phyloP scores from a whole-genome alignment of 1,140 invertebrate species.

The Eumaeus atala region DNA sequence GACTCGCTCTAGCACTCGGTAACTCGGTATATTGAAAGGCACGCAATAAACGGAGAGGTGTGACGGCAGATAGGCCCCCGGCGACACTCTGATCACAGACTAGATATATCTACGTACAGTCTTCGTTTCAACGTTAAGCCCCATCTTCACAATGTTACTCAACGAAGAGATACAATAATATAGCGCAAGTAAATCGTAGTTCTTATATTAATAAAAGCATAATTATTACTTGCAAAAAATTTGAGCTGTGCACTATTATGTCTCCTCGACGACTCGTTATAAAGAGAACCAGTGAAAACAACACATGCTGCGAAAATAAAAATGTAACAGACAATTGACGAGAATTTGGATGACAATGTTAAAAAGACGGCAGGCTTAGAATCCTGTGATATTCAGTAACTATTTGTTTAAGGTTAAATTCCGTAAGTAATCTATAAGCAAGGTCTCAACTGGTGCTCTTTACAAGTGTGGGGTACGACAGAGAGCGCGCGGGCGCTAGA shows the following conservation, averaged over 20 bases:
- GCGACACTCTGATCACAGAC: constrained; percentile 71
- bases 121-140: constrained; percentile 52
- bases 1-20: constrained; percentile 47
- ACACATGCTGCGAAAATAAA: too few species aligned
- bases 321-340: too few species aligned
- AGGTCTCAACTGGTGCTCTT: constrained; percentile 1
- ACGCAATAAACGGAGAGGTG: constrained; percentile 70
- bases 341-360: too few species aligned
- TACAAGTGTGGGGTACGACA: constrained; percentile 6
- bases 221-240: constrained; percentile 18
- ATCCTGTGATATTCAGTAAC: too few species aligned
- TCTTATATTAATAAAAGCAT: constrained; percentile 16
- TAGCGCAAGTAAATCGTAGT: constrained; percentile 20
- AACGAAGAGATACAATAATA: constrained; percentile 37
- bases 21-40: constrained; percentile 67
- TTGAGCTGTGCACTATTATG: constrained; percentile 19
- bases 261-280: constrained; percentile 14
- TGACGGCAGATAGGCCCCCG: constrained; percentile 66
- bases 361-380: too few species aligned
- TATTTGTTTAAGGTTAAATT: too few species aligned
- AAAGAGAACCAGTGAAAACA: constrained; percentile 18
- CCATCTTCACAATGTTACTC: constrained; percentile 41
- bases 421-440: too few species aligned
- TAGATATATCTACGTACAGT: constrained; percentile 70
- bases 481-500: constrained; percentile 35